Conservation (phyloP, 1,140 invertebrate genomes). For the Zaprionus taronus region DNA sequence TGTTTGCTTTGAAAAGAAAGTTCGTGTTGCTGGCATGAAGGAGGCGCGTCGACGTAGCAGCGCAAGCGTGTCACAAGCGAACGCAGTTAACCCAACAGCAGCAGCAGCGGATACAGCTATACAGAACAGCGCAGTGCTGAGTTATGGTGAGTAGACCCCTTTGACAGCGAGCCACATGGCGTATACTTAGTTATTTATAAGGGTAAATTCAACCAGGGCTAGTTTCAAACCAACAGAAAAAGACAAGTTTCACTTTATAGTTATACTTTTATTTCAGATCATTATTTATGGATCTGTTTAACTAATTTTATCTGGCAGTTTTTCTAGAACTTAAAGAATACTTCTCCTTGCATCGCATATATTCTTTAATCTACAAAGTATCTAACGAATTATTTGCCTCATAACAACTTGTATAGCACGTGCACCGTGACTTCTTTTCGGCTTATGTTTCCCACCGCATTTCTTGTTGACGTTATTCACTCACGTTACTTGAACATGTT, state of each 20-base stretch:
- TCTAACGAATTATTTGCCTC: background rate
- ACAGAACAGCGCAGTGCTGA: constrained; percentile 48
- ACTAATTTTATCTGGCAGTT: too few species aligned
- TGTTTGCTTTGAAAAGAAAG: constrained; percentile 70
- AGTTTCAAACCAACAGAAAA: background rate
- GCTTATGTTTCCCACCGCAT: background rate
- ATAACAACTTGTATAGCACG: background rate
- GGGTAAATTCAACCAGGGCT: background rate
- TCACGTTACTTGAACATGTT: constrained; percentile 75
- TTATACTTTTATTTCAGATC: too few species aligned
- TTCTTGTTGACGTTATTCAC: constrained; percentile 10
- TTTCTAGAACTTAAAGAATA: too few species aligned
- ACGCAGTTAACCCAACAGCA: constrained; percentile 12
- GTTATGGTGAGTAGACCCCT: constrained; percentile 49
- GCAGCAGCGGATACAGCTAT: constrained; percentile 34
- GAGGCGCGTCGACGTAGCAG: constrained; percentile 49
- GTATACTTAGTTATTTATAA: constrained; percentile 42
- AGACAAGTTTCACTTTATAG: background rate
- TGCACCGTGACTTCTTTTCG: background rate
- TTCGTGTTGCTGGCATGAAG: constrained; percentile 45
- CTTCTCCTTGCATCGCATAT: too few species aligned
- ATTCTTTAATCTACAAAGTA: background rate
- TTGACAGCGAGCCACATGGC: constrained; percentile 27
- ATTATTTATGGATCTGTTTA: too few species aligned
- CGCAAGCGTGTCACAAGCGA: constrained; percentile 41